Evolutionary conservation across 2,797 vertebrate genomes (phyloP).

Genomic region (Chloroceryle inda): DNA sequence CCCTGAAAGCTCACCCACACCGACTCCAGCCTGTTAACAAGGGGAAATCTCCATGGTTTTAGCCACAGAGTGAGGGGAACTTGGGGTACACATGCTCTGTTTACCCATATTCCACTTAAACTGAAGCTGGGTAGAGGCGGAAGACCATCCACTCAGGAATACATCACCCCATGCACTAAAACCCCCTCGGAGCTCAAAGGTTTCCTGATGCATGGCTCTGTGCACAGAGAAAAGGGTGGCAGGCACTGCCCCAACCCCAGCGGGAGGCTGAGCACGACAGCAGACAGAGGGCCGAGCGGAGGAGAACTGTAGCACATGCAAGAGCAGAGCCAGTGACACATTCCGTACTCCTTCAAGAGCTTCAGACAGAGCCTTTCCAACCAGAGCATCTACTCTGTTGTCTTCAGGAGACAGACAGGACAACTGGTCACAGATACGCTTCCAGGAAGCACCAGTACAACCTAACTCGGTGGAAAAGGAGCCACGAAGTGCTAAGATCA

Average conservation of each 20-base stretch:
- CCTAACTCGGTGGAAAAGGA: not conserved
- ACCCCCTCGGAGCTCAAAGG: not conserved
- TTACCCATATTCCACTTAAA: not conserved
- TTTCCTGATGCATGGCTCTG: not conserved
- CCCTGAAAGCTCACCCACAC: not conserved
- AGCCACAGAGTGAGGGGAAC: not conserved
- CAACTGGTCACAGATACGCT: not conserved
- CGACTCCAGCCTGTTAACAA: not conserved
- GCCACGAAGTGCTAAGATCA: not conserved
- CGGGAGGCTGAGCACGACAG: not conserved
- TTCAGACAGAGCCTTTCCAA: not conserved
- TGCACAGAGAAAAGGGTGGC: not conserved
- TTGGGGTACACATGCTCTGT: not conserved
- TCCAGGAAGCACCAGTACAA: not conserved
- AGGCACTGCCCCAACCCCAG: not conserved
- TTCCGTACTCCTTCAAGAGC: not conserved
- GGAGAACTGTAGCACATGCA: not conserved
- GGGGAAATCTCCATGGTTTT: not conserved
- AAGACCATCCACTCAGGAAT: not conserved
- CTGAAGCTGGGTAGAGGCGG: not conserved
- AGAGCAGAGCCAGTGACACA: accelerated
- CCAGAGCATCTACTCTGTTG: not conserved
- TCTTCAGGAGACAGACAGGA: not conserved
- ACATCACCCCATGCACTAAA: not conserved
- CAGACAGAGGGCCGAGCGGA: not conserved